phyloP scores from a whole-genome alignment of 2,113 vertebrate species.

The Eidolon helvum region DNA sequence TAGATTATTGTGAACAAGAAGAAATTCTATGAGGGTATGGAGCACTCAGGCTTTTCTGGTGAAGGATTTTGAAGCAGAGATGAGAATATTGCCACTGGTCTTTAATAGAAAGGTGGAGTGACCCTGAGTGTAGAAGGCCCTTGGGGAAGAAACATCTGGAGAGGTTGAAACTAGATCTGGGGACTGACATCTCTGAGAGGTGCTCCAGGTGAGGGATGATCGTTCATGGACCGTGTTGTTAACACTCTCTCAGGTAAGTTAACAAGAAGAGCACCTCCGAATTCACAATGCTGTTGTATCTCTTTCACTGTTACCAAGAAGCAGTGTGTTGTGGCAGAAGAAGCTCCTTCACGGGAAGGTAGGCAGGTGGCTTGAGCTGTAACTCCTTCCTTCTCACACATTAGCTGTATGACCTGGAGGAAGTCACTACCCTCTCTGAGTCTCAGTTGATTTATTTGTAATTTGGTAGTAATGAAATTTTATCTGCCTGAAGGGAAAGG shows the following conservation, averaged over 20 bases:
- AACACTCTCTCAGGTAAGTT: background rate
- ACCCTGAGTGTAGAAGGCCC: background rate
- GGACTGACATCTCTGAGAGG: background rate
- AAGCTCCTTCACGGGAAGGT: background rate
- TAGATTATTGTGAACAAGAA: background rate
- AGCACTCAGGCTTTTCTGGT: background rate
- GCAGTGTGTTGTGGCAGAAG: background rate
- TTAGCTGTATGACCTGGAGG: background rate
- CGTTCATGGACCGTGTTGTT: too few species aligned
- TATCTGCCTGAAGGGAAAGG: background rate
- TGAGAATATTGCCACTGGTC: background rate
- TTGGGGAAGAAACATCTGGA: background rate
- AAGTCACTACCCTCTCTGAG: background rate
- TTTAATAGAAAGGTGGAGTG: background rate
- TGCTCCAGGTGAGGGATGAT: background rate
- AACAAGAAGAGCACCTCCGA: background rate
- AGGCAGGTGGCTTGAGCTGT: background rate
- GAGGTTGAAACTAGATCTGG: background rate
- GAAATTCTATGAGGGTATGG: background rate
- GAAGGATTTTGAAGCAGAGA: background rate
- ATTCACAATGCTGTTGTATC: fast-evolving
- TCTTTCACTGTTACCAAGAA: background rate
- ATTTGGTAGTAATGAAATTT: background rate
- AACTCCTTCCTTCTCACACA: background rate
- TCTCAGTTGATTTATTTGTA: slow-evolving; percentile 13